Conservation (phyloP, 2,888 invertebrate species). For the Nomada flava region DNA sequence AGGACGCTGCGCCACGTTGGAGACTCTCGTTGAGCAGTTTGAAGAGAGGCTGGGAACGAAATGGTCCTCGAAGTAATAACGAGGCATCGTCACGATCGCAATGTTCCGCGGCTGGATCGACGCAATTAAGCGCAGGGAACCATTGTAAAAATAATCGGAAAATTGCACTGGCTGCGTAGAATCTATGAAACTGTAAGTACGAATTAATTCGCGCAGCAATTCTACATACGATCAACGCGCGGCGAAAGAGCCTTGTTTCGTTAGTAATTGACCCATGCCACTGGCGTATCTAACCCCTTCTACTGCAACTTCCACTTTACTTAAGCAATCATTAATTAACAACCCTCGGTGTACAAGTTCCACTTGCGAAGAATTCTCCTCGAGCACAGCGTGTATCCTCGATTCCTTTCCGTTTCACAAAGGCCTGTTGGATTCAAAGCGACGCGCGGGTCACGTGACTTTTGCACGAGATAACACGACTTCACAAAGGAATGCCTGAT, state of each 20-base stretch:
- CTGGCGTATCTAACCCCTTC: too few species aligned
- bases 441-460: background rate
- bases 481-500: constrained; percentile 34
- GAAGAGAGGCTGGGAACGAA: constrained; percentile 25
- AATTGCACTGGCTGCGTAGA: background rate
- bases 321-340: constrained; percentile 20
- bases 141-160: too few species aligned
- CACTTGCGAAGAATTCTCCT: background rate
- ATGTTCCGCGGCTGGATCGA: constrained; percentile 32
- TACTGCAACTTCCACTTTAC: background rate
- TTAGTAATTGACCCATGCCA: too few species aligned
- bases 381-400: background rate
- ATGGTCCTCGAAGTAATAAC: constrained; percentile 48
- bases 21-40: constrained; percentile 23
- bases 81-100: constrained; percentile 35
- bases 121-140: constrained; percentile 24
- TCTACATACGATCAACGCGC: too few species aligned
- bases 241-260: too few species aligned
- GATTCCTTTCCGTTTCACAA: constrained; percentile 1
- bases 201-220: too few species aligned
- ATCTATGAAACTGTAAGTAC: background rate
- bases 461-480: constrained; percentile 6
- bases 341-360: background rate
- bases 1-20: background rate
- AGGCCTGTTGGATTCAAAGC: background rate